Evolutionary conservation across 2,888 invertebrate species (phyloP).

Genomic region (Dolomedes plantarius): DNA sequence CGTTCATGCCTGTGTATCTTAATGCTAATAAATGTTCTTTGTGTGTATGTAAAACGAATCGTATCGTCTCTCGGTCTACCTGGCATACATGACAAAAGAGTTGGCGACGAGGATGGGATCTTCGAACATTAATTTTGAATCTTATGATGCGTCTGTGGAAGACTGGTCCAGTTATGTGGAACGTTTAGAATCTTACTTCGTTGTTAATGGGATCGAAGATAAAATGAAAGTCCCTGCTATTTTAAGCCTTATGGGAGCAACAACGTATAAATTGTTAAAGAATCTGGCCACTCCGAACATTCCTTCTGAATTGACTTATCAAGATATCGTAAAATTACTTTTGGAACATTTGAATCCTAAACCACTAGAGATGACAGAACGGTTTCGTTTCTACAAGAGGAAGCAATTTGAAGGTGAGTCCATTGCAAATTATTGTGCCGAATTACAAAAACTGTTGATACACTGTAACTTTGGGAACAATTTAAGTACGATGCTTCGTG

Average conservation of each 20-base stretch:
- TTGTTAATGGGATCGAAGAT: conserved; percentile 48
- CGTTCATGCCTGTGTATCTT: conserved; percentile 38
- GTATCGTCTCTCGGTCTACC: conserved; percentile 4
- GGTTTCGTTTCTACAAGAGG: conserved; percentile 47
- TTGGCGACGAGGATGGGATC: conserved; percentile 43
- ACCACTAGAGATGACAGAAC: conserved; percentile 51
- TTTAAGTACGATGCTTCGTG: conserved; percentile 48
- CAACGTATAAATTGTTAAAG: conserved; percentile 48
- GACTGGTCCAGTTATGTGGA: conserved; percentile 48
- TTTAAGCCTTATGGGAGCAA: conserved; percentile 47
- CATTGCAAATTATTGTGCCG: conserved; percentile 44
- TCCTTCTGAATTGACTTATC: conserved; percentile 43
- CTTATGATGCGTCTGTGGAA: conserved; percentile 43
- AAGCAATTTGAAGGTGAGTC: conserved; percentile 43
- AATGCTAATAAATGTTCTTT: conserved; percentile 27
- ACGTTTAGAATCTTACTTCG: conserved; percentile 47
- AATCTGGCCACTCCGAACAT: conserved; percentile 47
- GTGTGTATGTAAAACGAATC: not conserved
- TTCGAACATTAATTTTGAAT: conserved; percentile 48
- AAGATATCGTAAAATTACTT: conserved; percentile 48
- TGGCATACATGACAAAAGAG: conserved; percentile 40
- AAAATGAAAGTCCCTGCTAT: conserved; percentile 43
- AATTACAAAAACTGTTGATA: conserved; percentile 47
- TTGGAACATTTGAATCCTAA: conserved; percentile 50
- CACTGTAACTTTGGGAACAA: conserved; percentile 48